phyloP scores from a whole-genome alignment of 2,113 vertebrate species.

The Psettodes erumei region DNA sequence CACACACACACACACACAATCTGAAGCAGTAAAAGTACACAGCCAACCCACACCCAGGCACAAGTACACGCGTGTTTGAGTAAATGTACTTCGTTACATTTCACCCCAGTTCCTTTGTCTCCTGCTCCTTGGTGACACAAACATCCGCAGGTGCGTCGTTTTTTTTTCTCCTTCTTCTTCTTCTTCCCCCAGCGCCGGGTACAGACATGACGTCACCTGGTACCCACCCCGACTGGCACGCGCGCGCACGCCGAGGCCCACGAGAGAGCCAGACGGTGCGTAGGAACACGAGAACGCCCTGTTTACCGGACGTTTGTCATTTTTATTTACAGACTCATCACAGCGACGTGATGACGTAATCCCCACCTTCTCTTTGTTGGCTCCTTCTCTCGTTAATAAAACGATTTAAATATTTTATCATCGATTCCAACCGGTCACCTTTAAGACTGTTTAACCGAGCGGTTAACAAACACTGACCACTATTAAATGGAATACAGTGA shows the following conservation, averaged over 20 bases:
- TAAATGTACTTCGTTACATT: background rate
- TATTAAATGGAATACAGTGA: no score
- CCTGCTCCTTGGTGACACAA: no score
- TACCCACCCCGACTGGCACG: conserved; percentile 62
- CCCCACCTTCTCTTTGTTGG: no score
- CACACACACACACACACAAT: no score
- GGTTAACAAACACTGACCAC: no score
- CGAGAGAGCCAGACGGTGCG: conserved; percentile 26
- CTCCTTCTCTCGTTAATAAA: background rate
- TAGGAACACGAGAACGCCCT: conserved; percentile 36
- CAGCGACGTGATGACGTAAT: background rate
- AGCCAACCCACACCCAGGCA: no score
- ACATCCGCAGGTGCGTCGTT: background rate
- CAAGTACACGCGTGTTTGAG: no score
- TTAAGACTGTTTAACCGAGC: background rate
- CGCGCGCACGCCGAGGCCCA: conserved; percentile 29
- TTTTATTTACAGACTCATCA: background rate
- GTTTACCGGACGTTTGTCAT: background rate
- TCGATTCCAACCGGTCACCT: background rate
- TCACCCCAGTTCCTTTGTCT: no score
- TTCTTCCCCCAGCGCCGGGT: background rate
- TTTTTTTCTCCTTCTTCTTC: no score
- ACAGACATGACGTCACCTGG: conserved; percentile 80
- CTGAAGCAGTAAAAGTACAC: no score
- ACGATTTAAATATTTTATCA: background rate